Evolutionary conservation across 2,113 vertebrate species (phyloP), one percentile per base, ranked within the genome.

Genomic region (Neomonachus schauinslandi): DNA sequence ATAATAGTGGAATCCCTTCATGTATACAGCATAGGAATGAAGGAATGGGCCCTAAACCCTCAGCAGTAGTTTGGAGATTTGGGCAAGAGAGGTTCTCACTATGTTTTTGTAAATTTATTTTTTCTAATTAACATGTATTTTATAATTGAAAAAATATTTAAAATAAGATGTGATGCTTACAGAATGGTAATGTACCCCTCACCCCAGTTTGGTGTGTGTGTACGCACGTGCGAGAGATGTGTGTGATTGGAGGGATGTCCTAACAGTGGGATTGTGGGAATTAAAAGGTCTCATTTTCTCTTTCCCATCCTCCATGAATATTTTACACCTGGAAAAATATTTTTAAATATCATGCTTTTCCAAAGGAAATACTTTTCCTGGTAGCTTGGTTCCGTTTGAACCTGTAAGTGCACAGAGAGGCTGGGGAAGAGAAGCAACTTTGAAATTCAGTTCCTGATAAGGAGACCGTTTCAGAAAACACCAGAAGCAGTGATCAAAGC

Each of bases 221-320:
- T 10, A 39, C 2, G 0, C 26, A 1, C 0, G 8, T 8, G 28
- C 55, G 76, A 51, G 46, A 51, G 2, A 7, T 1, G 21, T 61
- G 77, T 65, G 79, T 39, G 26, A 19, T 6, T 53, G 71, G 55
- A 59, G 55, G 49, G 31, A 4, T 3, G 4, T 7, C 13, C 4
- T 42, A 46, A 8, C 72, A 28, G 42, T 16, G 31, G 8, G 8
- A 1, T 12, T n/a, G 11, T 8, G 46, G 16, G 16, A n/a, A 33
- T 76, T 76, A 39, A 19, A 6, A 10, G 63, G 49, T 24, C 18
- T 36, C 33, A 4, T 80, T 71, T 55, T 36, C 49, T 24, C 31
- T 39, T 57, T 74, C 39, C 89, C 49, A 10, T 74, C 42, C 72
- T 59, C 39, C 74, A 8, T 9, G 31, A 82, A 15, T 39, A 42